Evolutionary conservation across 2,797 vertebrate genomes (phyloP), one percentile per base, ranked within the genome.

Genomic region (Aulostomus chinensis): DNA sequence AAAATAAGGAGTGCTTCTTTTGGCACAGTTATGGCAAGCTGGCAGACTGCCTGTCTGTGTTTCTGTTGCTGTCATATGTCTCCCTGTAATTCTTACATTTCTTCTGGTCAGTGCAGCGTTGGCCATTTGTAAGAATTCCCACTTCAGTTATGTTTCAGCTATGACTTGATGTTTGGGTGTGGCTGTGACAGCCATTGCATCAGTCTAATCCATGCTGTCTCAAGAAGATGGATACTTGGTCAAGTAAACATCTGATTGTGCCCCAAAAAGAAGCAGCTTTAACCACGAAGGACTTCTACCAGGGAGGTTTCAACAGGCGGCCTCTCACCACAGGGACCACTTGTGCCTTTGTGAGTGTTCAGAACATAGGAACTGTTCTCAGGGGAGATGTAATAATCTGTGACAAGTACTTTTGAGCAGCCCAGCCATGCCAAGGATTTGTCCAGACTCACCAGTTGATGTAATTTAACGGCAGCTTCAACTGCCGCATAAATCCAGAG

Each of bases 221-320:
- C 28, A 46, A 45, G 57, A 41, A 54, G 28, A 32, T n/a, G 13
- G 11, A 43, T 35, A 39, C 58, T 63, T 45, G 40, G 30, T 32
- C 14, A 14, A 14, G 13, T 15, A 16, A 47, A 51, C 29, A 42
- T n/a, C 11, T 37, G 7, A 22, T 51, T 41, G 41, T 60, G 41
- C 3, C 9, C n/a, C 14, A 34, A 24, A 65, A 21, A 31, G n/a
- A 2, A n/a, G 21, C 11, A 26, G 24, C 26, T 58, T 14, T 46
- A 35, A 30, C 11, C 28, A 21, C 17, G 40, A 14, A 41, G 18
- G 17, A 35, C n/a, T n/a, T n/a, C n/a, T n/a, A n/a, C n/a, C n/a
- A n/a, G n/a, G n/a, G 40, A 43, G 26, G 37, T 51, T 51, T 59
- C 22, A 50, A 22, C 31, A 28, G 10, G 26, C 9, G 9, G 26